A percentile compares a stretch with the other conserved stretches of the same genome.
Conservation (phyloP, 2,113 vertebrate species). For the Aphyosemion australe region DNA sequence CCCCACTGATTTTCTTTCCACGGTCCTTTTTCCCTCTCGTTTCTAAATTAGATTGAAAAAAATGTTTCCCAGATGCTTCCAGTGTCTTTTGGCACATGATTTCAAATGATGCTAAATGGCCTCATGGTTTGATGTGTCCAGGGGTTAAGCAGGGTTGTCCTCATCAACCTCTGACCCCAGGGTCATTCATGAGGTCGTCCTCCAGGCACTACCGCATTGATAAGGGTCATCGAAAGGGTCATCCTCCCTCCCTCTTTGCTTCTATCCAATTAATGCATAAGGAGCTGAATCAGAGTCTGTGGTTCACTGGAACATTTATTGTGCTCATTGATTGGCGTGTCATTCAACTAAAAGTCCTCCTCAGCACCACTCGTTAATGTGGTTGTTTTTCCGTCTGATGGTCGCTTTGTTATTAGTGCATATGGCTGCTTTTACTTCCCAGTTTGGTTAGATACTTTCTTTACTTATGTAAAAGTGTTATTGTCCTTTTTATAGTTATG, state of each 20-base stretch:
- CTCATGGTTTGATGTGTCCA: slow-evolving; percentile 64
- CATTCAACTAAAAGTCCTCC: slow-evolving; percentile 46
- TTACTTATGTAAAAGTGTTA: background rate
- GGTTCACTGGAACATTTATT: slow-evolving; percentile 65
- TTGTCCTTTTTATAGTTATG: too few relatives aligned
- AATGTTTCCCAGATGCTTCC: slow-evolving; percentile 62
- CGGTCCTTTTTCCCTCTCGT: background rate
- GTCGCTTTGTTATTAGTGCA: slow-evolving; percentile 33
- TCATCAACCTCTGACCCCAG: slow-evolving; percentile 76
- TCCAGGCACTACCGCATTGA: slow-evolving; percentile 60
- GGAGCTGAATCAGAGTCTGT: slow-evolving; percentile 53
- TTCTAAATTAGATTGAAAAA: slow-evolving; percentile 45
- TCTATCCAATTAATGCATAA: slow-evolving; percentile 68
- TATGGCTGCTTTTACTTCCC: background rate
- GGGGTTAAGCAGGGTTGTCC: slow-evolving; percentile 75
- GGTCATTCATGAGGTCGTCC: slow-evolving; percentile 72
- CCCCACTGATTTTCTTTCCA: slow-evolving; percentile 33
- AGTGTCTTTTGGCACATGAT: slow-evolving; percentile 56
- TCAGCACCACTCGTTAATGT: slow-evolving; percentile 36
- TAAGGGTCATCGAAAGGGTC: slow-evolving; percentile 72
- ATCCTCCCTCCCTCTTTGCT: slow-evolving; percentile 53
- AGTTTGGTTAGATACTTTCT: slow-evolving; percentile 18
- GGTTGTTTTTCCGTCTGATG: slow-evolving; percentile 42
- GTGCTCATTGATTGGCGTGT: slow-evolving; percentile 62
- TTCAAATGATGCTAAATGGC: slow-evolving; percentile 73